Base-by-base conservation (phyloP, 2,888 invertebrate species). In the Leucophenga montana region DNA sequence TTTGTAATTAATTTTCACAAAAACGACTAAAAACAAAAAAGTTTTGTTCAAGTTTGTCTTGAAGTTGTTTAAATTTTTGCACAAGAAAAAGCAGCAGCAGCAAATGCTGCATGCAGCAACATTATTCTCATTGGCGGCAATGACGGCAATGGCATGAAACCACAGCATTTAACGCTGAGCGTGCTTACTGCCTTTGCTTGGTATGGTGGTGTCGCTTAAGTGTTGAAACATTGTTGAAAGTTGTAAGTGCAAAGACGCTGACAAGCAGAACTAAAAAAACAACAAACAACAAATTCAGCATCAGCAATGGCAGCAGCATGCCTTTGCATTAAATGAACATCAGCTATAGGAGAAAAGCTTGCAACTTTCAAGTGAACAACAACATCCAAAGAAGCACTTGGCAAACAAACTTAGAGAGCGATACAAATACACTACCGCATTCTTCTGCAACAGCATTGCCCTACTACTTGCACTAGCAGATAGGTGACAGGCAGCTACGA, bases 1-100 rank as follows among this genome's bases (percentile, higher is more conserved):
- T 84, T 83, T 83, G 83, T 84, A 84, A 84, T 84, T 84, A 84
- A 84, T 84, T 84, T 83, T 83, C 83, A 81, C 83, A 84, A 82
- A 84, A 78, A 81, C 20, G 20, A 54, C 27, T 2, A 57, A 31
- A 22, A 57, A 31, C 22, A 57, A 57, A 14, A 57, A 57, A 31
- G 11, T 61, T 61, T 18, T 61, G 61, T 61, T 61, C 16, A 61
- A 61, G 61, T 61, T 61, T 61, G 61, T 61, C 61, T 61, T 54
- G 46, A 64, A 56, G 53, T 64, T 68, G 64, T n/a, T 64, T 48
- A 50, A 66, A 68, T 56, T 64, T 64, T 56, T 31, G 16, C 27
- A 66, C 71, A 66, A 72, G 61, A 61, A 66, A 68, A 64, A 67
- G 65, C 72, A 69, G 20, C 69, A 69, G 20, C 64, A 69, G 69